Evolutionary conservation across 2,888 invertebrate genomes (phyloP).

Genomic region (Anagyrus pseudococci): DNA sequence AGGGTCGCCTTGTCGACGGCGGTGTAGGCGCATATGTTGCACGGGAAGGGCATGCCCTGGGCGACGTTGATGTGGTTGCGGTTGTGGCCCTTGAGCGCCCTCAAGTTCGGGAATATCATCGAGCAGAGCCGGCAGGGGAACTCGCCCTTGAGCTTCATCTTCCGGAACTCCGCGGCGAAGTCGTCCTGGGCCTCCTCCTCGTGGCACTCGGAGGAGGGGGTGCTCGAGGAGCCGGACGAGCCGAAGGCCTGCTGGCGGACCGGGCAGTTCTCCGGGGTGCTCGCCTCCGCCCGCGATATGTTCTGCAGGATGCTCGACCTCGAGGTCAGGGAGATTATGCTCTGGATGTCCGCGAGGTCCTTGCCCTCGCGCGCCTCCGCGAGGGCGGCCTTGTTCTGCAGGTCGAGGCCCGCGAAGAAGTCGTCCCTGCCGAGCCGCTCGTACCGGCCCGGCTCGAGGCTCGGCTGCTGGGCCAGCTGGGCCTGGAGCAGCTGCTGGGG

Average conservation of each 20-base stretch:
- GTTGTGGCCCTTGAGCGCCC: conserved; percentile 91
- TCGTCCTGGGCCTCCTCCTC: conserved; percentile 85
- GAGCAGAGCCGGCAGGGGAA: conserved; percentile 91
- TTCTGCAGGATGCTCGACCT: conserved; percentile 45
- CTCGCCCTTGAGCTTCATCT: conserved; percentile 88
- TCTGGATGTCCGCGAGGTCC: conserved; percentile 86
- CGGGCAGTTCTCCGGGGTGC: conserved; percentile 48
- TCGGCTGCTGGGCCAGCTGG: too few relatives aligned
- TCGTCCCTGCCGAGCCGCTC: conserved; percentile 76
- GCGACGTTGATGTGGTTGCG: conserved; percentile 81
- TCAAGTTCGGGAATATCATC: conserved; percentile 84
- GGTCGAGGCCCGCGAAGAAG: conserved; percentile 81
- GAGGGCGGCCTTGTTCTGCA: conserved; percentile 73
- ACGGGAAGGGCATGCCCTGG: conserved; percentile 81
- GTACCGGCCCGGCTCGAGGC: too few relatives aligned
- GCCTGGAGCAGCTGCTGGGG: too few relatives aligned
- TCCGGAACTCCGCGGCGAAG: conserved; percentile 84
- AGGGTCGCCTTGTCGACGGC: conserved; percentile 90
- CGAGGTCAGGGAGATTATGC: conserved; percentile 81
- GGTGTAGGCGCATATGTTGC: conserved; percentile 91
- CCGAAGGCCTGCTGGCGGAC: conserved; percentile 39
- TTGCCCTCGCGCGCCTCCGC: conserved; percentile 63
- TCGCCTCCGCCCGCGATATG: conserved; percentile 49
- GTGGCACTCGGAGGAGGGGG: conserved; percentile 58
- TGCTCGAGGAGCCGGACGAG: conserved; percentile 55